These are phyloP conservation scores for Athetis lepigone DNA, from an alignment of 2,888 invertebrate genomes.

Conservation along the genomic window DNA sequence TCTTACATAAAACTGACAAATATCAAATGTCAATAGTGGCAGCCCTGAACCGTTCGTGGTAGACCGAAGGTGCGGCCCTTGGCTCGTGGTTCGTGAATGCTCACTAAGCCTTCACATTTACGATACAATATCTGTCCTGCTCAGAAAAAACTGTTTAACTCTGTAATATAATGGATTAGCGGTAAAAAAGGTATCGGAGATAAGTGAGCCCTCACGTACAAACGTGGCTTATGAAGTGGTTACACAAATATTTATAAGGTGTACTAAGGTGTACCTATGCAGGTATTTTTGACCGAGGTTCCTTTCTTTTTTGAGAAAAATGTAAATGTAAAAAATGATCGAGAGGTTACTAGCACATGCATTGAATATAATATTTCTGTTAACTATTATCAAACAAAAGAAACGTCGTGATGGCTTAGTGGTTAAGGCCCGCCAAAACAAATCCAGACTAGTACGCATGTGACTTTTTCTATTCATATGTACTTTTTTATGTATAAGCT, in stretches of 20 bases:
- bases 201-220: slow-evolving; percentile 34
- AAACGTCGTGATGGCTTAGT: no score
- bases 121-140: not conserved
- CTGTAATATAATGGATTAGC: not conserved
- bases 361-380: no score
- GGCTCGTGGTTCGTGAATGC: slow-evolving; percentile 59
- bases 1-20: not conserved
- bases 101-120: slow-evolving; percentile 65
- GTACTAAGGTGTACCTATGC: not conserved
- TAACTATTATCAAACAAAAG: no score
- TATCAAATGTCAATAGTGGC: not conserved
- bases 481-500: no score
- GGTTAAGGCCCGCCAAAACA: no score
- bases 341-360: no score
- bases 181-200: not conserved
- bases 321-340: no score
- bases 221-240: not conserved
- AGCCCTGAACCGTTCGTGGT: slow-evolving; percentile 32
- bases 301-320: not conserved
- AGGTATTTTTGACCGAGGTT: not conserved
- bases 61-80: slow-evolving; percentile 44
- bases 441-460: no score
- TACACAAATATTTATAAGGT: not conserved
- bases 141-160: slow-evolving; percentile 36
- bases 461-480: no score